These are phyloP conservation scores for Pseudocheirus occidentalis DNA, from an alignment of 2,797 vertebrate genomes.

Conservation along the genomic window DNA sequence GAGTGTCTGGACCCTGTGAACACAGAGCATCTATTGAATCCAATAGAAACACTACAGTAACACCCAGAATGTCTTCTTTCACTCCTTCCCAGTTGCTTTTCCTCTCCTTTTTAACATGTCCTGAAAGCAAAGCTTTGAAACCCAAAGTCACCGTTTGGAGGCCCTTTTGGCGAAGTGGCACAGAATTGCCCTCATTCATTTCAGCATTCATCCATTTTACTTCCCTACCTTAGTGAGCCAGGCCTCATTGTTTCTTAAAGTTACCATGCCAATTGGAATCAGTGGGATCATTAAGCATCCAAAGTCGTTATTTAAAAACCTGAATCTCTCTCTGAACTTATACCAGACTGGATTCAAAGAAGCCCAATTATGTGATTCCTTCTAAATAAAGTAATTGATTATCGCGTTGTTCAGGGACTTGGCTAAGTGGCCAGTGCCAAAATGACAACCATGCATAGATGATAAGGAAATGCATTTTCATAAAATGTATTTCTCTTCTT, in stretches of 20 bases:
- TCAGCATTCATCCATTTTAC: background rate
- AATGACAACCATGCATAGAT: background rate
- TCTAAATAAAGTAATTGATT: background rate
- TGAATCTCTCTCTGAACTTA: constrained; percentile 55
- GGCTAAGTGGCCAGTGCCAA: background rate
- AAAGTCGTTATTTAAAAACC: constrained; percentile 38
- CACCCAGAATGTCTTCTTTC: background rate
- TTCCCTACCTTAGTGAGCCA: background rate
- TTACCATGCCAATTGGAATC: constrained; percentile 4
- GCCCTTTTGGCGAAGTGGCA: background rate
- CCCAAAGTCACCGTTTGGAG: background rate
- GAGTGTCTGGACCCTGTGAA: background rate
- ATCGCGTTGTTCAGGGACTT: background rate
- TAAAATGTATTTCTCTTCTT: constrained; percentile 11
- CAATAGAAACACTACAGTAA: fast-evolving
- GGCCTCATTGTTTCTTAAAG: background rate
- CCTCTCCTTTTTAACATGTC: constrained; percentile 3
- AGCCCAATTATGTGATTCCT: constrained; percentile 53
- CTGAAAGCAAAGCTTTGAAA: constrained; percentile 23
- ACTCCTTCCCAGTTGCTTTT: background rate
- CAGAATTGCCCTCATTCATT: background rate
- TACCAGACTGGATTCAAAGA: background rate
- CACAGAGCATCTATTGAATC: constrained; percentile 24
- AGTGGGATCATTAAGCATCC: constrained; percentile 18
- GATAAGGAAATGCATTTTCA: background rate